Evolutionary conservation across 2,888 invertebrate genomes (phyloP), one percentile per base, ranked within the genome.

Genomic region (Coecobrya sp.): DNA sequence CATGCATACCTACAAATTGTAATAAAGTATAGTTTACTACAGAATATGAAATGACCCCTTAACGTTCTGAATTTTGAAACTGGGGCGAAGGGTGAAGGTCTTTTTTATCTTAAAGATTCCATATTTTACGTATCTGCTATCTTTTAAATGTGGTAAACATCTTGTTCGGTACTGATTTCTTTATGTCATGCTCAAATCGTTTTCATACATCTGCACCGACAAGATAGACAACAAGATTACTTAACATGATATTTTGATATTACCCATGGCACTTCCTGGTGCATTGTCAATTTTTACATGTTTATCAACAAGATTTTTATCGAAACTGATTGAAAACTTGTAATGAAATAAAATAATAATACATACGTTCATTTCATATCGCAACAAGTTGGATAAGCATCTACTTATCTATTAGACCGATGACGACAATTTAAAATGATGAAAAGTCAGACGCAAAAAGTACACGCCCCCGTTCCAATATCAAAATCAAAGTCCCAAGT

Each of bases 51-150:
- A 4, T 2, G 36, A 7, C 36, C 7, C 7, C 49, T 49, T 42
- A 4, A 49, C 49, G 49, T 49, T 13, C 49, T 13, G 49, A 49
- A 49, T n/a, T 59, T 22, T 59, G 27, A 65, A 65, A 27, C n/a
- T 65, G 27, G 65, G 11, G n/a, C 65, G 19, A 65, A 65, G 27
- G 65, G 65, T 65, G 65, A 65, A 65, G 65, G 65, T 11, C 36
- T 36, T 36, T 36, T 36, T 36, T 27, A 65, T 19, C 13, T 7
- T 11, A 13, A 13, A 10, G 49, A 49, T 49, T 49, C 10, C 13
- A 49, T 49, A 13, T 11, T 49, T 49, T 3, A 11, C 10, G 49
- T 13, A 49, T 49, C 49, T 49, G 49, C 49, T 49, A 49, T 13
- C 49, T 59, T 59, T 5, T 59, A 59, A 11, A 19, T 59, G 36